A percentile compares a stretch with the other conserved stretches of the same genome.
phyloP scores from a whole-genome alignment of 1,140 invertebrate genomes.

The Tetramorium parvispinum region DNA sequence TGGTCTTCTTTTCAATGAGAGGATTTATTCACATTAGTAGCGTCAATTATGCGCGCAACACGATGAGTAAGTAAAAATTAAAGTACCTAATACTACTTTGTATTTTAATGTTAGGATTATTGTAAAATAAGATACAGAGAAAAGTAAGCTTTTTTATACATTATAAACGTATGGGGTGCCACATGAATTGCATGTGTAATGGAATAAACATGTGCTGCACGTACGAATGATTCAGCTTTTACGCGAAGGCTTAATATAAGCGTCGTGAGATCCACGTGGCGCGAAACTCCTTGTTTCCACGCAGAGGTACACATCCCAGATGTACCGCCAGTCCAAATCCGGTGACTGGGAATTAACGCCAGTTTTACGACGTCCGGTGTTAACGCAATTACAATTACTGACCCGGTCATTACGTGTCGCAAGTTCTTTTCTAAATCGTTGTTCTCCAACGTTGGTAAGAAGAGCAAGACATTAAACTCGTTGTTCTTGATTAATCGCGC shows the following conservation, averaged over 20 bases:
- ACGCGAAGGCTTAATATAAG: conserved; percentile 47
- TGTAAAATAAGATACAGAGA: neutral
- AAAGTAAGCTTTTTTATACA: neutral
- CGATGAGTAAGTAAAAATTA: conserved; percentile 28
- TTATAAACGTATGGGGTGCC: neutral
- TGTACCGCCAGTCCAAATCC: conserved; percentile 72
- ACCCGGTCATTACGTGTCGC: neutral
- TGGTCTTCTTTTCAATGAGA: conserved; percentile 30
- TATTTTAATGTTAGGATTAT: no score
- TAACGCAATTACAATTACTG: conserved; percentile 55
- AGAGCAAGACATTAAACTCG: neutral
- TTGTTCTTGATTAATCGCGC: neutral
- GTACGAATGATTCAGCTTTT: conserved; percentile 41
- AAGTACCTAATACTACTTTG: neutral
- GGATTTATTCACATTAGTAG: conserved; percentile 45
- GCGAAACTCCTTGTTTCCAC: conserved; percentile 1
- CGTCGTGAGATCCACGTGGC: conserved; percentile 9
- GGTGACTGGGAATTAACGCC: conserved; percentile 10
- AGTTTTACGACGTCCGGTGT: conserved; percentile 71
- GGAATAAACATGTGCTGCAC: neutral
- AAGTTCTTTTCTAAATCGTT: conserved; percentile 20
- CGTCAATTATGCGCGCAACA: neutral
- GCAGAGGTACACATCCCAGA: conserved; percentile 67
- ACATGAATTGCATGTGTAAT: neutral
- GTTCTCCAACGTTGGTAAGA: neutral